Evolutionary conservation across 1,140 invertebrate genomes (phyloP).

Genomic region (Macrocentrus cingulum): DNA sequence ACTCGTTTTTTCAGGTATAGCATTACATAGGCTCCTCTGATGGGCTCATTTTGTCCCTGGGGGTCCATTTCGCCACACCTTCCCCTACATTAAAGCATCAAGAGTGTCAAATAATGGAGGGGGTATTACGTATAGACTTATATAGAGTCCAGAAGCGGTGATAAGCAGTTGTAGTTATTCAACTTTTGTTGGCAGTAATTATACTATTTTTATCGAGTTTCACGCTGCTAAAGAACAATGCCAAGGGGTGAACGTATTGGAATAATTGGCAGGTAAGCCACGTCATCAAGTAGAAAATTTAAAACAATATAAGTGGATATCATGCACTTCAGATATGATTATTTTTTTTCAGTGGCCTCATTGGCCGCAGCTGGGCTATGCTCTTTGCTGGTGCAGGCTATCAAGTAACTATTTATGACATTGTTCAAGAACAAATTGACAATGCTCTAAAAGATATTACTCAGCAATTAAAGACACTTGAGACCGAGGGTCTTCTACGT

Average conservation of each 20-base stretch:
- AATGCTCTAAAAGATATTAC: constrained; percentile 75
- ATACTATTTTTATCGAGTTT: neutral
- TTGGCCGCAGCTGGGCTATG: constrained; percentile 95
- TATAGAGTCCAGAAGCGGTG: no score
- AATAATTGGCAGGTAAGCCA: constrained; percentile 65
- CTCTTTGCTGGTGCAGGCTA: constrained; percentile 91
- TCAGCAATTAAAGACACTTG: constrained; percentile 71
- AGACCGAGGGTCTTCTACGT: constrained; percentile 71
- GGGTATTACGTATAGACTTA: no score
- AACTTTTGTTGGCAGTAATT: neutral
- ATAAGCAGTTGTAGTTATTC: constrained; percentile 7
- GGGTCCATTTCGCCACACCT: no score
- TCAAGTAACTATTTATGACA: constrained; percentile 82
- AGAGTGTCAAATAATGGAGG: no score
- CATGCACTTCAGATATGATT: no score
- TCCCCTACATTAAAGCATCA: no score
- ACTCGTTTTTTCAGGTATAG: no score
- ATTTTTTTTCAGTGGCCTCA: constrained; percentile 73
- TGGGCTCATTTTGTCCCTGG: no score
- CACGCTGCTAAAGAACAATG: neutral
- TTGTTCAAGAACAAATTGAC: constrained; percentile 72
- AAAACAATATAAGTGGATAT: neutral
- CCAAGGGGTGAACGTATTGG: constrained; percentile 64
- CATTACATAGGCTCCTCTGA: no score
- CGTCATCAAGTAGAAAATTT: neutral